Conservation (phyloP, 2,888 invertebrate genomes). For the Tromatobia lineatoria region DNA sequence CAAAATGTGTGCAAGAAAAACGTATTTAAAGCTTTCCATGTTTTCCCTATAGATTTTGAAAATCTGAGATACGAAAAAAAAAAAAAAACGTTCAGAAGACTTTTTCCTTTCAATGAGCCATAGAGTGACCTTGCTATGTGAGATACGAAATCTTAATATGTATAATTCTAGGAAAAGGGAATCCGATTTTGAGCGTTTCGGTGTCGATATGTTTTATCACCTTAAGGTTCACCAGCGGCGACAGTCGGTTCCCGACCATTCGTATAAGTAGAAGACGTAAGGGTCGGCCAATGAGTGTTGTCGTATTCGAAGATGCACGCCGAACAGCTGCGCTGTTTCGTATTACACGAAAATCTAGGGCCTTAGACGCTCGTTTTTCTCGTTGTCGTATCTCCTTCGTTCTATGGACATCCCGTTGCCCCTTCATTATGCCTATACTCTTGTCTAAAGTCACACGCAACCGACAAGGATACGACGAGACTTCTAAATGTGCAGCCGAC, state of each 20-base stretch:
- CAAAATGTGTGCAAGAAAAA: too few relatives aligned
- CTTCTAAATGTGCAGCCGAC: neutral
- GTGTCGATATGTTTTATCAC: neutral
- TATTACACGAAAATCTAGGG: conserved; percentile 46
- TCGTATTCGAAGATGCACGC: neutral
- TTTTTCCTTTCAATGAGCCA: too few relatives aligned
- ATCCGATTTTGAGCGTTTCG: neutral
- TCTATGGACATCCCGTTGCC: neutral
- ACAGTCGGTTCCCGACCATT: conserved; percentile 17
- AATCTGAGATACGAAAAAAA: too few relatives aligned
- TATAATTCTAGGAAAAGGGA: neutral
- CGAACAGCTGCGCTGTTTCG: conserved; percentile 48
- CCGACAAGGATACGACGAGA: neutral
- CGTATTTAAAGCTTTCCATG: too few relatives aligned
- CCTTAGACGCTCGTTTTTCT: conserved; percentile 30
- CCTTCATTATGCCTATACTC: neutral
- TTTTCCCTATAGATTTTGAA: too few relatives aligned
- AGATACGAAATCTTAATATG: neutral
- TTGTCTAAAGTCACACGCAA: conserved; percentile 3
- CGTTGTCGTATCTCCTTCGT: conserved; percentile 28
- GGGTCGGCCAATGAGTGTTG: conserved; percentile 12
- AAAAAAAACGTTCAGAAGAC: too few relatives aligned
- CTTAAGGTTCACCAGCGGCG: conserved; percentile 19
- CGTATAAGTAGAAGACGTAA: conserved; percentile 6
- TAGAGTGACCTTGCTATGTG: too few relatives aligned